Evolutionary conservation across 2,888 invertebrate species (phyloP).

Genomic region (Chesias legatella): DNA sequence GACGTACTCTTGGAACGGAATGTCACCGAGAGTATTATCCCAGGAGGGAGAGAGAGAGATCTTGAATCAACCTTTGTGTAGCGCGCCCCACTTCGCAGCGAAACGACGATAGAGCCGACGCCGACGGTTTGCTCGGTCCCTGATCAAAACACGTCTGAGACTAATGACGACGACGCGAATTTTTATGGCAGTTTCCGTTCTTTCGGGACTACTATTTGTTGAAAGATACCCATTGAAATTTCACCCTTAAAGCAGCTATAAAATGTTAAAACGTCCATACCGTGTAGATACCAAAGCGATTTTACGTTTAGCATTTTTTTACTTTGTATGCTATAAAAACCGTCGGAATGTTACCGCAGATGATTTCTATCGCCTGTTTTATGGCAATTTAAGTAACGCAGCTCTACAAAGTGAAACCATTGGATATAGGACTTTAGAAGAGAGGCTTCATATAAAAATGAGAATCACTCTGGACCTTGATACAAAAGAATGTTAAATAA

Average conservation of each 20-base stretch:
- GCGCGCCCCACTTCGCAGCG: conserved; percentile 33
- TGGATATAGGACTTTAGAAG: no score
- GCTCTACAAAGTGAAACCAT: conserved; percentile 2
- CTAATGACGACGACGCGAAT: conserved; percentile 71
- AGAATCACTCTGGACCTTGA: no score
- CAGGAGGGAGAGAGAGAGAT: conserved; percentile 31
- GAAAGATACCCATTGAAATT: conserved; percentile 62
- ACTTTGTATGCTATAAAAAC: conserved; percentile 35
- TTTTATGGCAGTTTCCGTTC: conserved; percentile 68
- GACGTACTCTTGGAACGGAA: conserved; percentile 37
- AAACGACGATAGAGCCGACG: conserved; percentile 41
- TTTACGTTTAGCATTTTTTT: conserved; percentile 42
- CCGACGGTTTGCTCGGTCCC: conserved; percentile 44
- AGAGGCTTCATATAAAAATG: no score
- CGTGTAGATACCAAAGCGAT: conserved; percentile 40
- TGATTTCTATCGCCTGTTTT: conserved; percentile 23
- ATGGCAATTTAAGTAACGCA: conserved; percentile 1
- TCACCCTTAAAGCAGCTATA: conserved; percentile 53
- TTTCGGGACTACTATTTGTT: conserved; percentile 64
- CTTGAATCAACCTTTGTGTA: conserved; percentile 29
- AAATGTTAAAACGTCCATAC: conserved; percentile 57
- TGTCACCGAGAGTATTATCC: conserved; percentile 44
- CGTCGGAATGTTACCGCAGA: conserved; percentile 24
- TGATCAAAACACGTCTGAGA: conserved; percentile 76
- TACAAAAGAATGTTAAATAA: no score